Base-by-base conservation (phyloP, 2,888 invertebrate genomes). In the Drosophila pegasa region DNA sequence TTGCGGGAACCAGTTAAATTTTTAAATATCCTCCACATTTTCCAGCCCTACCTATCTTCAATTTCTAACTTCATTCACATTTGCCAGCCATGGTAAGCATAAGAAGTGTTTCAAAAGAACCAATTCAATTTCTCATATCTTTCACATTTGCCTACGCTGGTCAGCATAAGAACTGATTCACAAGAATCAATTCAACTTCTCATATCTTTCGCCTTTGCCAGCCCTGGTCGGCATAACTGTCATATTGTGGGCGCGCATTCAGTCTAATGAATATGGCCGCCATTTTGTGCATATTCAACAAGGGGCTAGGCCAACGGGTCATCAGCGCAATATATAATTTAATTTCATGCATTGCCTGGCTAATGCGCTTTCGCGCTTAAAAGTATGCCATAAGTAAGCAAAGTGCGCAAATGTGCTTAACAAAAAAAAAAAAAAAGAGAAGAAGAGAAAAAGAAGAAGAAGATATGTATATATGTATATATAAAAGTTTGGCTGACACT, bases 311-410 rank as follows among this genome's bases (percentile, higher is more conserved):
- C 14, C 31, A 31, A 31, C n/a, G 16, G 41, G 14, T 45, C 16
- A 25, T 41, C 41, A 31, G 61, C 50, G 56, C 63, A 69, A 78
- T 86, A 71, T 83, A 75, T 83, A 78, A 80, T 87, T 88, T 86
- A 88, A 87, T 87, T 88, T 88, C 88, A 88, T 84, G 88, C 87
- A 88, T 81, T 83, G 88, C 69, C 87, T 87, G 88, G 73, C 87
- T 88, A 87, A 88, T 89, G 86, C 80, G 88, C 71, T 85, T 87
- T 83, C 67, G 71, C 80, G 84, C 87, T 88, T 70, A 75, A 88
- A 83, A 87, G 78, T 88, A 80, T 74, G 79, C 88, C 68, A 80
- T 75, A 87, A 80, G 88, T 82, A 87, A 81, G 82, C 52, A 71
- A 87, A 86, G 84, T 71, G 71, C 84, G 87, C 78, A 75, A 84